Conservation (phyloP, 2,113 vertebrate genomes). For the Amblyopsis rosae region DNA sequence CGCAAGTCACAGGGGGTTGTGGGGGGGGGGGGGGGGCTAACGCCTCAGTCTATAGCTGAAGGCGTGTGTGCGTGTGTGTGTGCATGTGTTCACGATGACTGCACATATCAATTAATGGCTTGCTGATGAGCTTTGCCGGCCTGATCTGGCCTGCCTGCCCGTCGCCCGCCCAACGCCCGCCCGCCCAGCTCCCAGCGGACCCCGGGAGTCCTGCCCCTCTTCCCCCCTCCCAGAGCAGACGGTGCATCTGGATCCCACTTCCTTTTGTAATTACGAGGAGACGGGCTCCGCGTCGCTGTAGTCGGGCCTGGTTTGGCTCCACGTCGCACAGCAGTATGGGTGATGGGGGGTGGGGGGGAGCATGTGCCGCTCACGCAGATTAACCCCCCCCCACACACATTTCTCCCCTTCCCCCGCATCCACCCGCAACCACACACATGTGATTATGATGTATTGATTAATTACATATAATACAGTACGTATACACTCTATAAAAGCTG, state of each 20-base stretch:
- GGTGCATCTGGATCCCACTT: conserved; percentile 64
- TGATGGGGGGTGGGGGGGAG: no score
- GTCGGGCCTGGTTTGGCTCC: no score
- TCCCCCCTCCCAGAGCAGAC: neutral
- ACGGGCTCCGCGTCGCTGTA: conserved; percentile 24
- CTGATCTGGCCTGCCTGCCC: conserved; percentile 63
- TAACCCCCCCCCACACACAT: neutral
- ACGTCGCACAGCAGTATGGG: no score
- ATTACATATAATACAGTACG: conserved; percentile 42
- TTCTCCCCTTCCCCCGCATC: neutral
- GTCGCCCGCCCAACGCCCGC: conserved; percentile 53
- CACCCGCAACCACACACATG: neutral
- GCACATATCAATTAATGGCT: conserved; percentile 71
- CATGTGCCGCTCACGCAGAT: neutral
- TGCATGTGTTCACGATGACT: conserved; percentile 29
- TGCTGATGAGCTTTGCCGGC: conserved; percentile 62
- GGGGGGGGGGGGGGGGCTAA: no score
- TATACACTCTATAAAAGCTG: neutral
- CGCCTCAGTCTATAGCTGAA: no score
- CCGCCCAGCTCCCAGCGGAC: conserved; percentile 54
- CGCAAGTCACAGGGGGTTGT: no score
- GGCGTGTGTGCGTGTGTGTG: neutral
- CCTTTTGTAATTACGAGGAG: conserved; percentile 58
- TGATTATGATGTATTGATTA: conserved; percentile 26
- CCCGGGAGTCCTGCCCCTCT: neutral